Evolutionary conservation across 2,797 vertebrate genomes (phyloP).

Genomic region (Myripristis murdjan): DNA sequence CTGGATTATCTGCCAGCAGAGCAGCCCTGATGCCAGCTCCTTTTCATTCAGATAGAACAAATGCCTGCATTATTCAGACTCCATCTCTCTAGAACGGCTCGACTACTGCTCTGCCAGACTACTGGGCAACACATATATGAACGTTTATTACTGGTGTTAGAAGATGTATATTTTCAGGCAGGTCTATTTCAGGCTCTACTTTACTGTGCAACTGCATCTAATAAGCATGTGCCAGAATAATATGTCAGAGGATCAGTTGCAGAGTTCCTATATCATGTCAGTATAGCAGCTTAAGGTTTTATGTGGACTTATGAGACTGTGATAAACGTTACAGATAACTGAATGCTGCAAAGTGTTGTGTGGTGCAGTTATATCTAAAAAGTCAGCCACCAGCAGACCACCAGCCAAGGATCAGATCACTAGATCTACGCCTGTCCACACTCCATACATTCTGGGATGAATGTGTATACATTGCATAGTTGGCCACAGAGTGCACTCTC

Average conservation of each 20-base stretch:
- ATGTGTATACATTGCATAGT: constrained; percentile 66
- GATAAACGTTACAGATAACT: constrained; percentile 41
- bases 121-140: constrained; percentile 56
- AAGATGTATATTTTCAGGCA: constrained; percentile 47
- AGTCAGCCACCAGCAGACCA: constrained; percentile 13
- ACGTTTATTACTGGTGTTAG: constrained; percentile 61
- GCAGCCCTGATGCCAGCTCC: constrained; percentile 69
- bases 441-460: constrained; percentile 45
- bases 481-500: constrained; percentile 40
- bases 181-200: constrained; percentile 31
- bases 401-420: constrained; percentile 18
- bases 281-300: constrained; percentile 36
- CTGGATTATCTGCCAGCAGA: constrained; percentile 75
- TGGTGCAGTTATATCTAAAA: constrained; percentile 7
- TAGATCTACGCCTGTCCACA: constrained; percentile 54
- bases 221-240: constrained; percentile 38
- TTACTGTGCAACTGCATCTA: constrained; percentile 9
- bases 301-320: constrained; percentile 45
- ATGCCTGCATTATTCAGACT: constrained; percentile 78
- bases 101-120: constrained; percentile 58
- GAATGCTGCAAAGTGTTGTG: constrained; percentile 43
- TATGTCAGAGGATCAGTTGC: constrained; percentile 35
- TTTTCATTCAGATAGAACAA: constrained; percentile 80
- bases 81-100: constrained; percentile 69
- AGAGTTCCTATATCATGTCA: constrained; percentile 19